phyloP scores from a whole-genome alignment of 2,113 vertebrate species.

The Ochotona curzoniae region DNA sequence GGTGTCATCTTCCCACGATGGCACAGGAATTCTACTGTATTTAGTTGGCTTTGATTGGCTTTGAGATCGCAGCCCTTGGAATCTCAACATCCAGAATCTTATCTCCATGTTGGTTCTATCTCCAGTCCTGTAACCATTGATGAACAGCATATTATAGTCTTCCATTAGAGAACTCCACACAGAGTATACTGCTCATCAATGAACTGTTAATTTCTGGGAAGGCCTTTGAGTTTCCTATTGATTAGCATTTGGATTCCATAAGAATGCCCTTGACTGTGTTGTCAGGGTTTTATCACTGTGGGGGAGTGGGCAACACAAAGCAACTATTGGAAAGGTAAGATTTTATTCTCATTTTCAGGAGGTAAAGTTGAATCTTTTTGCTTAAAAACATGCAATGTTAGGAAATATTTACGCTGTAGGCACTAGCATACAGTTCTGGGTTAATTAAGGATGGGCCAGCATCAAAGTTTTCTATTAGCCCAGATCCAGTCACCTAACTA shows the following conservation, averaged over 20 bases:
- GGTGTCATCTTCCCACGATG: constrained; percentile 95
- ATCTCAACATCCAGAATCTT: constrained; percentile 88
- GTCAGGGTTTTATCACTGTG: constrained; percentile 97
- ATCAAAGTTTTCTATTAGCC: constrained; percentile 94
- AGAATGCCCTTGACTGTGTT: constrained; percentile 93
- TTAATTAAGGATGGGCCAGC: constrained; percentile 95
- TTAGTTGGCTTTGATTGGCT: constrained; percentile 95
- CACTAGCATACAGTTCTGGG: constrained; percentile 95
- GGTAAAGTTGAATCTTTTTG: constrained; percentile 96
- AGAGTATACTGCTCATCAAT: not conserved
- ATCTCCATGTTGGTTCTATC: not conserved
- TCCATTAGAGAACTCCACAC: not conserved
- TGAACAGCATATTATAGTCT: not conserved
- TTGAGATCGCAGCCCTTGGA: constrained; percentile 96
- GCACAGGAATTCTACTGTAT: constrained; percentile 97
- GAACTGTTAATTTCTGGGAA: not conserved
- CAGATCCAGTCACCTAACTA: constrained; percentile 94
- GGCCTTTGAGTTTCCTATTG: not conserved
- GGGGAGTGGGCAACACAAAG: constrained; percentile 96
- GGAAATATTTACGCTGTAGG: constrained; percentile 96
- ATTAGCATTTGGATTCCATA: not conserved
- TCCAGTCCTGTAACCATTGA: not conserved
- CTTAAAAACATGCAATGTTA: constrained; percentile 97
- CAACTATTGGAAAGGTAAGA: constrained; percentile 96
- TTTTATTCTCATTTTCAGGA: constrained; percentile 92